phyloP scores from a whole-genome alignment of 2,113 vertebrate genomes.

The Melanerpes formicivorus region DNA sequence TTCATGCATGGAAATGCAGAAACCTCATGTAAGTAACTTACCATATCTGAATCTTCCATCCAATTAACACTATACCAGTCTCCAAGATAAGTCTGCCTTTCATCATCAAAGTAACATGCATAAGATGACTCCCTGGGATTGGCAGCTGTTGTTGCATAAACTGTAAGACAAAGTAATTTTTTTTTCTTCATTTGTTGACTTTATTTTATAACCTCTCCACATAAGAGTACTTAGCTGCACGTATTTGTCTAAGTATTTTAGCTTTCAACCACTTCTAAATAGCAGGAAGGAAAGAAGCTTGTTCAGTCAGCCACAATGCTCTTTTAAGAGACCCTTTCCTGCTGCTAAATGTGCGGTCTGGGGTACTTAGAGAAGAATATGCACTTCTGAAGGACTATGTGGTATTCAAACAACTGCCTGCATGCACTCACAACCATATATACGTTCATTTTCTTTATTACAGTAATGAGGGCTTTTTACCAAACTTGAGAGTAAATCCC shows the following conservation, averaged over 20 bases:
- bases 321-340: not conserved
- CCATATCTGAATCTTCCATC: slow-evolving; percentile 97
- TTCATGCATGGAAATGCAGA: not conserved
- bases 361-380: not conserved
- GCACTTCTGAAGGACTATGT: not conserved
- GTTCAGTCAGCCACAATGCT: not conserved
- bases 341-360: not conserved
- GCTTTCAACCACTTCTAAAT: not conserved
- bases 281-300: not conserved
- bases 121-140: slow-evolving; percentile 91
- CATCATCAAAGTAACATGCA: slow-evolving; percentile 93
- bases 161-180: slow-evolving; percentile 60
- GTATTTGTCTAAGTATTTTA: not conserved
- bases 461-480: not conserved
- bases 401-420: not conserved
- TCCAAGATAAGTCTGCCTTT: slow-evolving; percentile 90
- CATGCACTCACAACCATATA: not conserved
- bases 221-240: not conserved
- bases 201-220: not conserved
- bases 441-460: not conserved
- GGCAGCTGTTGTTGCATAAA: slow-evolving; percentile 94
- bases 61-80: slow-evolving; percentile 98
- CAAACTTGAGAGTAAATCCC: not conserved
- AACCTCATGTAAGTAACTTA: slow-evolving; percentile 54
- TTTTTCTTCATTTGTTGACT: too few species aligned